Evolutionary conservation across 2,797 vertebrate species (phyloP).

Genomic region (Hypotaenidia okinawae): DNA sequence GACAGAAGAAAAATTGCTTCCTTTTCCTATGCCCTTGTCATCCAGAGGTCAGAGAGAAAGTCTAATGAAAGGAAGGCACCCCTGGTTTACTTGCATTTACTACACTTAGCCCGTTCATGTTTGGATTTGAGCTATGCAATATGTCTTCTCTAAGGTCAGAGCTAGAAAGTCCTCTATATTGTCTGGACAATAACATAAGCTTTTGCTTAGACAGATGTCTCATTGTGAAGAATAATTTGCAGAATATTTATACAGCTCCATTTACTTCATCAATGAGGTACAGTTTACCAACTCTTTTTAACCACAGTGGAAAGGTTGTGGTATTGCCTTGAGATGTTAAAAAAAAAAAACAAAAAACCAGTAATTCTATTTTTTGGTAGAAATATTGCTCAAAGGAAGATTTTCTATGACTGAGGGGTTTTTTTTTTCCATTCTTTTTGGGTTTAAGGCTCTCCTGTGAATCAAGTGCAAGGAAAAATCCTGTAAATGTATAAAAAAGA

Average conservation of each 20-base stretch:
- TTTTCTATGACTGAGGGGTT: neutral
- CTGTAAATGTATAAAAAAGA: too few relatives aligned
- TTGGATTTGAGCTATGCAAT: conserved; percentile 28
- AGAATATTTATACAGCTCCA: neutral
- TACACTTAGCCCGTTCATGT: neutral
- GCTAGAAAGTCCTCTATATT: neutral
- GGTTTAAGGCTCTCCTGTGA: neutral
- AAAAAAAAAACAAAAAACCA: neutral
- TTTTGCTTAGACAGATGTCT: conserved; percentile 4
- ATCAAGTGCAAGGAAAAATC: neutral
- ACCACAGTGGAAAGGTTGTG: neutral
- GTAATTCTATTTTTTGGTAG: neutral
- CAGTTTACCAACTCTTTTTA: neutral
- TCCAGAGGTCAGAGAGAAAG: conserved; percentile 55
- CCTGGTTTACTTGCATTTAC: conserved; percentile 37
- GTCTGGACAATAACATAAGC: conserved; percentile 31
- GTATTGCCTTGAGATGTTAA: neutral
- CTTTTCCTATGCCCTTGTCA: conserved; percentile 67
- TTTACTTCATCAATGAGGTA: neutral
- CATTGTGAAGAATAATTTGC: neutral
- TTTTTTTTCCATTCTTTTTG: neutral
- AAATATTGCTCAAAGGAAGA: neutral
- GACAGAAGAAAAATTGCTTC: conserved; percentile 69
- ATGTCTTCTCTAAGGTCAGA: conserved; percentile 8
- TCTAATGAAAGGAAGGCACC: conserved; percentile 54